phyloP scores from a whole-genome alignment of 35 echinoderm and acorn worm species.

The Apostichopus parvimensis region DNA sequence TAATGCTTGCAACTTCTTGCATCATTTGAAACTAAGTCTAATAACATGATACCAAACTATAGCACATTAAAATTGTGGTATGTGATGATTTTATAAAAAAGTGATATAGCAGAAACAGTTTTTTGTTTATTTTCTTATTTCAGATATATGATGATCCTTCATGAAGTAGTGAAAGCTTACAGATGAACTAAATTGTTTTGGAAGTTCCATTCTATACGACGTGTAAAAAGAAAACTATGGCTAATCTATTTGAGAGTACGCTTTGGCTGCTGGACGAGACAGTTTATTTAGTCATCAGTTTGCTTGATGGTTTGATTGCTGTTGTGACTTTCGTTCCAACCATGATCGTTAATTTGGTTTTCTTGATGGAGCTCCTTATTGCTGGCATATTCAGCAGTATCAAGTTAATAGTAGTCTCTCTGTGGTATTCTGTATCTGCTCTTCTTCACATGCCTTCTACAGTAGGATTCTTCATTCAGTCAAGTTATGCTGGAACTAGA shows the following conservation, averaged over 20 bases:
- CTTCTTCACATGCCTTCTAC: slow-evolving; percentile 19
- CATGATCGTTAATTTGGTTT: not conserved
- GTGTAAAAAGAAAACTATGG: not conserved
- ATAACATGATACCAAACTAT: too few species aligned
- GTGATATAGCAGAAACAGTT: not conserved
- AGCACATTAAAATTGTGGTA: not conserved
- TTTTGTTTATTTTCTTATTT: not conserved
- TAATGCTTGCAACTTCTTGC: too few species aligned
- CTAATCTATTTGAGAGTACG: not conserved
- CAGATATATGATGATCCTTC: not conserved
- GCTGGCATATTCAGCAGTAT: slow-evolving; percentile 17
- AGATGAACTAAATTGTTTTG: too few species aligned
- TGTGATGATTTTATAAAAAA: not conserved
- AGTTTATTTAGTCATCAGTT: not conserved
- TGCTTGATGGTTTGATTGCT: slow-evolving; percentile 6
- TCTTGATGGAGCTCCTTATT: slow-evolving; percentile 31
- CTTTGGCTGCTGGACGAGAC: slow-evolving; percentile 16
- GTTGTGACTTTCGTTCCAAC: not conserved
- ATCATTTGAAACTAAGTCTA: too few species aligned
- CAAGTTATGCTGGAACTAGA: not conserved
- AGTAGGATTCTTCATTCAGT: not conserved
- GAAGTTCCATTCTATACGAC: too few species aligned
- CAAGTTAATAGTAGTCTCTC: not conserved
- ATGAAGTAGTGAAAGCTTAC: not conserved
- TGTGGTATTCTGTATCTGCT: not conserved